A percentile compares a stretch with the other conserved stretches of the same genome.
These are phyloP conservation scores for Acridotheres tristis DNA, from an alignment of 2,797 vertebrate species.

Conservation along the genomic window DNA sequence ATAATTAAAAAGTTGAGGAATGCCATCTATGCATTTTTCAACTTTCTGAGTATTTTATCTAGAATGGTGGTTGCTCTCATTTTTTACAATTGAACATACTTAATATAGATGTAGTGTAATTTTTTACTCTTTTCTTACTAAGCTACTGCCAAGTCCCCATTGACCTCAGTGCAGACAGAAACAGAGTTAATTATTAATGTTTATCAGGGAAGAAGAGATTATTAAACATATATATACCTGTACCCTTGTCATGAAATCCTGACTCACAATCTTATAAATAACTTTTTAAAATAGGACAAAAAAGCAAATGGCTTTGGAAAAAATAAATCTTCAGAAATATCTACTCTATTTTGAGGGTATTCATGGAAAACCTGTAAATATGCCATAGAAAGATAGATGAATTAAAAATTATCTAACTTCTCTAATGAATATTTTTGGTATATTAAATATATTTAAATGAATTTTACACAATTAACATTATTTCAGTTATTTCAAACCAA, in stretches of 20 bases:
- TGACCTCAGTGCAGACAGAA: neutral
- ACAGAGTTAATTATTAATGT: neutral
- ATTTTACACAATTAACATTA: neutral
- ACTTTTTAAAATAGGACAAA: slow-evolving; percentile 78
- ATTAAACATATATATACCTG: neutral
- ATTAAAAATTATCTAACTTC: neutral
- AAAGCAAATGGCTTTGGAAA: slow-evolving; percentile 85
- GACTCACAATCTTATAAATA: slow-evolving; percentile 39
- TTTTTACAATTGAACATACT: neutral
- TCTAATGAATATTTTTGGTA: neutral
- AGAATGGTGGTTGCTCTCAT: neutral
- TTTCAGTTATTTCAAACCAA: neutral
- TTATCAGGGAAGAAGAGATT: neutral
- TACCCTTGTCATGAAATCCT: neutral
- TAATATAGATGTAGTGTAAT: neutral
- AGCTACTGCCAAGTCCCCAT: neutral
- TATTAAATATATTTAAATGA: neutral
- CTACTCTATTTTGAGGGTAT: slow-evolving; percentile 85
- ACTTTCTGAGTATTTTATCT: neutral
- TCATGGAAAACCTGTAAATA: slow-evolving; percentile 82
- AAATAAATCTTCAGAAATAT: slow-evolving; percentile 86
- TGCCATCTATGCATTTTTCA: neutral
- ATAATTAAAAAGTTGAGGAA: neutral
- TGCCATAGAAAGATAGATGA: slow-evolving; percentile 21
- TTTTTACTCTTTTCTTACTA: neutral